Evolutionary conservation across 1,140 invertebrate genomes (phyloP).

Genomic region (Aricia agestis): DNA sequence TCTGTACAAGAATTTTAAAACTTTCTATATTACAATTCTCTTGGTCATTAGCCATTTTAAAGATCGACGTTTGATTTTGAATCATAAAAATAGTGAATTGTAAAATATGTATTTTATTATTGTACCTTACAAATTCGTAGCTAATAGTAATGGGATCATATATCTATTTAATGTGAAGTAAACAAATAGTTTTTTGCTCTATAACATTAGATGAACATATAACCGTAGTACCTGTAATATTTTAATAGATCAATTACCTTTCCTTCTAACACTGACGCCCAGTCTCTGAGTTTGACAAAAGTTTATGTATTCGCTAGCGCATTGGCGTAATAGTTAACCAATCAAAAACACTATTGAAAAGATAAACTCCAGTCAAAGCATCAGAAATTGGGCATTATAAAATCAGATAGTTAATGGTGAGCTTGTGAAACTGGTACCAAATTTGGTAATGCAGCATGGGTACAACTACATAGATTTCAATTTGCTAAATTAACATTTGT

Average conservation of each 20-base stretch:
- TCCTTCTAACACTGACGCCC: not conserved
- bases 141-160: not conserved
- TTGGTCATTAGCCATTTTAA: not conserved
- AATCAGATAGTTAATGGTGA: not conserved
- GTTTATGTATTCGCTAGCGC: not conserved
- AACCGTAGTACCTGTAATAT: slow-evolving; percentile 3
- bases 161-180: not conserved
- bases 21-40: not conserved
- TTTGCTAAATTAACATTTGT: not conserved
- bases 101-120: not conserved
- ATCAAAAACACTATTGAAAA: too few species aligned
- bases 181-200: not conserved
- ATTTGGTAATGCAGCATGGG: not conserved
- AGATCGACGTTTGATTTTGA: not conserved
- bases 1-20: not conserved
- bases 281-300: not conserved
- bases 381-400: too few species aligned
- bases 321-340: too few species aligned
- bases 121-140: not conserved
- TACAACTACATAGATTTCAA: not conserved
- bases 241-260: slow-evolving; percentile 2
- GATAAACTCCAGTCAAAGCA: too few species aligned
- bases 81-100: not conserved
- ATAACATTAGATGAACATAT: not conserved
- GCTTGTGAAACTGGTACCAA: not conserved